Conservation (phyloP, 1,140 invertebrate genomes). For the Hirudo medicinalis region DNA sequence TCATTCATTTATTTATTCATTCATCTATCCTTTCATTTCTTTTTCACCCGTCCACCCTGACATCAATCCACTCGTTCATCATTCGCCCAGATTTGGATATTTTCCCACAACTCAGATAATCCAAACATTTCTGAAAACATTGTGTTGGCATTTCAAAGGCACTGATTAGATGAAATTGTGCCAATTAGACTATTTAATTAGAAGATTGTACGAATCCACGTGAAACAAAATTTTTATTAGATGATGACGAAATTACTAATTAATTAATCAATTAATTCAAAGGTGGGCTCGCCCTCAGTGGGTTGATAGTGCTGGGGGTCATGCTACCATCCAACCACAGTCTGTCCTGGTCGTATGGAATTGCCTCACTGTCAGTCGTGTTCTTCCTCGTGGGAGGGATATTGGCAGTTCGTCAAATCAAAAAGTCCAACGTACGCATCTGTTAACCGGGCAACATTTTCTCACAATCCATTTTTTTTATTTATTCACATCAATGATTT, state of each 20-base stretch:
- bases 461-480: no score
- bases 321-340: no score
- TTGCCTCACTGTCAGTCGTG: neutral
- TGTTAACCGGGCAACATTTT: neutral
- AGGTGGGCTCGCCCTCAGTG: slow-evolving; percentile 4
- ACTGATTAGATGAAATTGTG: neutral
- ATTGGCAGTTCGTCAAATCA: slow-evolving; percentile 8
- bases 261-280: neutral
- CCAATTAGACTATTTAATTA: neutral
- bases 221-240: neutral
- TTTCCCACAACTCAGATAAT: no score
- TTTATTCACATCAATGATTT: no score
- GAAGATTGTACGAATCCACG: neutral
- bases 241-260: neutral
- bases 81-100: no score
- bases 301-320: slow-evolving; percentile 12
- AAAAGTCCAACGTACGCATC: slow-evolving; percentile 12
- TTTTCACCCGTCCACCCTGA: no score
- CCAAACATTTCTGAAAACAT: no score
- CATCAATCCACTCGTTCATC: no score
- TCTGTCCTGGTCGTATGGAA: slow-evolving; percentile 15
- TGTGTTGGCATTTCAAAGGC: no score
- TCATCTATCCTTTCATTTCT: no score
- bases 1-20: no score
- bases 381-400: slow-evolving; percentile 3